Conservation (phyloP, 2,888 invertebrate genomes). For the Allophyes oxyacanthae region DNA sequence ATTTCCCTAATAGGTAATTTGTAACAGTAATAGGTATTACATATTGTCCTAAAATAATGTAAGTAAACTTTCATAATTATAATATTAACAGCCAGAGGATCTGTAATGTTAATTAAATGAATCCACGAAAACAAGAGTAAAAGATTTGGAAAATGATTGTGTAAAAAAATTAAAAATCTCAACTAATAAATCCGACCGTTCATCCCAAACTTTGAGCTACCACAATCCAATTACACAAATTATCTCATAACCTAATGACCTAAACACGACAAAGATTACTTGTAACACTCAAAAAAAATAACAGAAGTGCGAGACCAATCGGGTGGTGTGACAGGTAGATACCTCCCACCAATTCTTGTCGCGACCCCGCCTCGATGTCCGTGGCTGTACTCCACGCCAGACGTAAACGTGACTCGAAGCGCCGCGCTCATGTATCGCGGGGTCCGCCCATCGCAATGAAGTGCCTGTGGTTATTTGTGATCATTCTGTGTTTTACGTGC, state of each 20-base stretch:
- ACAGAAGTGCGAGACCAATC: conserved; percentile 78
- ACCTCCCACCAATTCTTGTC: conserved; percentile 79
- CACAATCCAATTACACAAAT: conserved; percentile 40
- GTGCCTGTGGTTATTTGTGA: conserved; percentile 88
- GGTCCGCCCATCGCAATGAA: conserved; percentile 86
- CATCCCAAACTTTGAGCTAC: neutral
- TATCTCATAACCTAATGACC: conserved; percentile 73
- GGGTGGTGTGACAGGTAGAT: conserved; percentile 79
- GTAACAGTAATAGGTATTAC: too few species aligned
- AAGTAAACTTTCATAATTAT: too few species aligned
- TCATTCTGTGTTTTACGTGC: conserved; percentile 87
- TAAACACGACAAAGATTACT: conserved; percentile 70
- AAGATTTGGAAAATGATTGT: neutral
- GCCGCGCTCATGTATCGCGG: conserved; percentile 82
- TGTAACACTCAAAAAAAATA: conserved; percentile 64
- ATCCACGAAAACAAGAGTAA: neutral
- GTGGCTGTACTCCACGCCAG: conserved; percentile 66
- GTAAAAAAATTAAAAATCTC: neutral
- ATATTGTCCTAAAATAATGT: too few species aligned
- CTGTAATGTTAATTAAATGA: neutral
- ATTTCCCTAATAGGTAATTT: too few species aligned
- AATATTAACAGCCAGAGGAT: too few species aligned
- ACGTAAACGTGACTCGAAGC: conserved; percentile 78
- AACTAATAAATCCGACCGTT: neutral
- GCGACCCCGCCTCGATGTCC: conserved; percentile 78